Evolutionary conservation across 2,888 invertebrate species (phyloP).

Genomic region (Caprella mutica): DNA sequence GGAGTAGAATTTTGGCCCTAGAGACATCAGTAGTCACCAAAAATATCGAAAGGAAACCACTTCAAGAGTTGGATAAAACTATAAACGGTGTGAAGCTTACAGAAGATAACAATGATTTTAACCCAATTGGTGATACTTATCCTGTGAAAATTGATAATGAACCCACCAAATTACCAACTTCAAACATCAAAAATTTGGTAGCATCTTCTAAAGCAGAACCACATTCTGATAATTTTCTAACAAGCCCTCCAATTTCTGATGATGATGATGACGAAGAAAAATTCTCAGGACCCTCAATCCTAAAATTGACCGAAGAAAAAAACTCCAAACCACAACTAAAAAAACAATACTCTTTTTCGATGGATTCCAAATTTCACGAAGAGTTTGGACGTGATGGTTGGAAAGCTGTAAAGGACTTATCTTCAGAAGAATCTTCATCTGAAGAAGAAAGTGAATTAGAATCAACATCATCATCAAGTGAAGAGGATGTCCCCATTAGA

Average conservation of each 20-base stretch:
- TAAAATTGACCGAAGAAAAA: not conserved
- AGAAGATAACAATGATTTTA: not conserved
- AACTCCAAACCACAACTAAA: not conserved
- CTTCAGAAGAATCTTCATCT: not conserved
- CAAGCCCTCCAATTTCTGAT: not conserved
- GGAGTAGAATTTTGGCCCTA: conserved; percentile 3
- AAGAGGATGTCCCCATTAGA: too few relatives aligned
- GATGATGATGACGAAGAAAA: not conserved
- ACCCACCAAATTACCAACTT: too few relatives aligned
- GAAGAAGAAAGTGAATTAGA: not conserved
- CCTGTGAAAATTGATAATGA: too few relatives aligned
- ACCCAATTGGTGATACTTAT: not conserved
- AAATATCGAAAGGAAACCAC: conserved; percentile 1
- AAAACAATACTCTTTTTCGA: not conserved
- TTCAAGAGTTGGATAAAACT: conserved; percentile 1
- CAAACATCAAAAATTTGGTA: conserved; percentile 1
- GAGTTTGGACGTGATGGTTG: not conserved
- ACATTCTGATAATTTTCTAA: not conserved
- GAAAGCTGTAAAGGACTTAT: not conserved
- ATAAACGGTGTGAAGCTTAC: conserved; percentile 3
- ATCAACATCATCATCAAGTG: not conserved
- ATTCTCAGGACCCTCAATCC: not conserved
- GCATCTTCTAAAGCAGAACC: not conserved
- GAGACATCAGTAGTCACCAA: conserved; percentile 1
- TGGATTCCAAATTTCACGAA: not conserved